Conservation (phyloP, 2,888 invertebrate genomes). For the Unio delphinus region DNA sequence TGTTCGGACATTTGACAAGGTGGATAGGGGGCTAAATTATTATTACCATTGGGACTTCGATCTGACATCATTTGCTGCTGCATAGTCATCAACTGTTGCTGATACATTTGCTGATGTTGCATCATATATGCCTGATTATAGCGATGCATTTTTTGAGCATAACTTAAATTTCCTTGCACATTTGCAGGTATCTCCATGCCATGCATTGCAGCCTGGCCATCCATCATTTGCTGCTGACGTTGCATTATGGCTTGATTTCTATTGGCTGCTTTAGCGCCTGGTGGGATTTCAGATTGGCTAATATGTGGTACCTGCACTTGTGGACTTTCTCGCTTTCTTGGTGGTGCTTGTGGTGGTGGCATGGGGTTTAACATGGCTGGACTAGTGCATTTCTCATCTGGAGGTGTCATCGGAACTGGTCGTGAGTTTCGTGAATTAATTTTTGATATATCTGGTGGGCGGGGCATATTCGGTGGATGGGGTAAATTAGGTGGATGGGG, state of each 20-base stretch:
- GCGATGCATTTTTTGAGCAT: constrained; percentile 21
- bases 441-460: constrained; percentile 23
- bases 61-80: constrained; percentile 21
- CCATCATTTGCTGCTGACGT: constrained; percentile 42
- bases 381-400: no score
- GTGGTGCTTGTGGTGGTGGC: constrained; percentile 40
- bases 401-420: no score
- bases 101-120: constrained; percentile 23
- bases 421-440: not conserved
- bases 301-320: constrained; percentile 70
- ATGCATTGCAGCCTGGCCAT: constrained; percentile 16
- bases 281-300: constrained; percentile 68
- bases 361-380: constrained; percentile 12
- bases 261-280: constrained; percentile 57
- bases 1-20: constrained; percentile 35
- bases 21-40: constrained; percentile 24
- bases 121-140: constrained; percentile 19
- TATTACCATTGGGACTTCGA: constrained; percentile 17
- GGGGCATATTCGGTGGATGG: constrained; percentile 23
- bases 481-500: constrained; percentile 19
- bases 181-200: constrained; percentile 2
- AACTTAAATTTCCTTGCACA: constrained; percentile 20
- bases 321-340: constrained; percentile 61
- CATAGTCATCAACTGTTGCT: constrained; percentile 23
- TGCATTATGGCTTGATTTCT: constrained; percentile 47